Evolutionary conservation across 2,888 invertebrate genomes (phyloP).

Genomic region (Rotaria socialis): DNA sequence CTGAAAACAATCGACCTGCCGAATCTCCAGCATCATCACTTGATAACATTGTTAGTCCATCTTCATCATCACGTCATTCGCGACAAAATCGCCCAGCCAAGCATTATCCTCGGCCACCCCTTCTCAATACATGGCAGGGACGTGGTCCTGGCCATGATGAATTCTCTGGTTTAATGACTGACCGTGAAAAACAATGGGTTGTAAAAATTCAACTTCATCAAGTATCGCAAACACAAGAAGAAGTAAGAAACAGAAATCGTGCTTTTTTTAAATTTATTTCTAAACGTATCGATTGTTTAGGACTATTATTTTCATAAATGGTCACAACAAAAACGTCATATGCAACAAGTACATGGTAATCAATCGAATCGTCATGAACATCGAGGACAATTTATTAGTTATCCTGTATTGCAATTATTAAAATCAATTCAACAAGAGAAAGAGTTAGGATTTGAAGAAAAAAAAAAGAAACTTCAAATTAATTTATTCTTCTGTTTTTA

Average conservation of each 20-base stretch:
- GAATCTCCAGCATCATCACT: background rate
- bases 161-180: slow-evolving; percentile 86
- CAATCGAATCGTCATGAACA: background rate
- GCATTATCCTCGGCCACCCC: slow-evolving; percentile 26
- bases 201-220: slow-evolving; percentile 89
- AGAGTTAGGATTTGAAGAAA: background rate
- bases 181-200: slow-evolving; percentile 89
- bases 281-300: background rate
- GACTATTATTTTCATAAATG: slow-evolving; percentile 36
- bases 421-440: slow-evolving; percentile 18
- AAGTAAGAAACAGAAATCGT: background rate
- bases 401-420: background rate
- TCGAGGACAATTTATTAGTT: slow-evolving; percentile 6
- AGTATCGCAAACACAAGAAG: slow-evolving; percentile 58
- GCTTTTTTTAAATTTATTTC: too few species aligned
- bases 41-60: slow-evolving; percentile 1
- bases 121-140: slow-evolving; percentile 27
- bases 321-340: slow-evolving; percentile 26
- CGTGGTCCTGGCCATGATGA: slow-evolving; percentile 50
- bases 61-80: background rate
- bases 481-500: background rate
- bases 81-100: background rate
- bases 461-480: too few species aligned
- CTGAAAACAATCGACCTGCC: background rate
- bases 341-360: slow-evolving; percentile 22